phyloP scores from a whole-genome alignment of 2,797 vertebrate species.

The Sorex maritimensis region DNA sequence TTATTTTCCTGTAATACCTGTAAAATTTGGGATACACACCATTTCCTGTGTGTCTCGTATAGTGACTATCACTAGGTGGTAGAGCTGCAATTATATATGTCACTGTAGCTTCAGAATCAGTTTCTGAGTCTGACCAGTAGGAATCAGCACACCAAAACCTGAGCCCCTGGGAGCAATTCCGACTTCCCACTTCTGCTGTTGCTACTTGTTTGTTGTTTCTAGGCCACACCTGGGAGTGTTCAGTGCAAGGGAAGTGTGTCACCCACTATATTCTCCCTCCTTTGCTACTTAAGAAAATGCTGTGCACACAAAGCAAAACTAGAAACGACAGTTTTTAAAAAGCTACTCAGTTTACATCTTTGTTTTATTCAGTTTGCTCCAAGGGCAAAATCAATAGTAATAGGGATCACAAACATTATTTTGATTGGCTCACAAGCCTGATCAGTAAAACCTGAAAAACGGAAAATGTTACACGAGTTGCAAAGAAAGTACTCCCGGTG shows the following conservation, averaged over 20 bases:
- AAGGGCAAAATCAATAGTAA: conserved; percentile 86
- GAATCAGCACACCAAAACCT: conserved; percentile 13
- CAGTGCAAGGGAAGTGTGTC: no score
- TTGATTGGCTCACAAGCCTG: conserved; percentile 88
- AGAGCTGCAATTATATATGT: background rate
- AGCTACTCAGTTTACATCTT: conserved; percentile 79
- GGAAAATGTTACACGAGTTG: conserved; percentile 85
- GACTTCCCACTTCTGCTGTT: conserved; percentile 13
- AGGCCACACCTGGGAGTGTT: no score
- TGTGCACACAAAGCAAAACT: background rate
- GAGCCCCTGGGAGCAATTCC: conserved; percentile 16
- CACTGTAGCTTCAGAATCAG: background rate
- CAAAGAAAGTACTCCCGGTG: conserved; percentile 86
- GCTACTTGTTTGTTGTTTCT: background rate
- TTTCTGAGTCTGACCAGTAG: background rate
- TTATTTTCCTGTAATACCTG: background rate
- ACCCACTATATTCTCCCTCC: no score
- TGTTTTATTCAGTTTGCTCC: conserved; percentile 91
- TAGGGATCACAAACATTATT: conserved; percentile 90
- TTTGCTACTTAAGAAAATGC: background rate
- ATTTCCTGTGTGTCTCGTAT: background rate
- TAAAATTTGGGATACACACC: background rate
- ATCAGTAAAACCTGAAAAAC: conserved; percentile 89
- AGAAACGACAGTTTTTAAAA: conserved; percentile 45
- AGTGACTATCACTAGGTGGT: background rate